Percentiles rank a stretch among this genome's conserved stretches.
Evolutionary conservation across 64 coral and sea anemone genomes (phyloP).

Genomic region (Pachyseris speciosa): DNA sequence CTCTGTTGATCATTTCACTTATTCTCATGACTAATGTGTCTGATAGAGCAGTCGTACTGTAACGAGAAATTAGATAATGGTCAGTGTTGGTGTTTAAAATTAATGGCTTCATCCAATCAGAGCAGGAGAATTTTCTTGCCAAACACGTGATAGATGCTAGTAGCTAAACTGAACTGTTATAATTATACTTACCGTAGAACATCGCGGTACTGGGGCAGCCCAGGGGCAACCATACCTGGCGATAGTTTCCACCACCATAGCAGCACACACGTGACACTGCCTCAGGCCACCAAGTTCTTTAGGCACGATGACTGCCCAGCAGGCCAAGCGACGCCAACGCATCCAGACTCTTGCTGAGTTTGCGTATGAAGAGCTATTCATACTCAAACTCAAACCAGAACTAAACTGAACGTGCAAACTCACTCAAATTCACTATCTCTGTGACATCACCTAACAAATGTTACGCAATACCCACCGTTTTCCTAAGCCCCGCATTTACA

Average conservation of each 20-base stretch:
- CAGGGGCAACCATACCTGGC: constrained; percentile 50
- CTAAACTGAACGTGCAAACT: no score
- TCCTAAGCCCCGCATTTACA: no score
- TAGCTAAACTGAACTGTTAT: not conserved
- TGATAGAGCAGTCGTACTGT: no score
- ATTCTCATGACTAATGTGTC: no score
- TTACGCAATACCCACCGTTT: no score
- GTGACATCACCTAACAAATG: no score
- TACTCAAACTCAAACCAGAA: no score
- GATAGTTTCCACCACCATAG: constrained; percentile 46
- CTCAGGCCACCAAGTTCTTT: constrained; percentile 54
- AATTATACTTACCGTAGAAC: constrained; percentile 25
- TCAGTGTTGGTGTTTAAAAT: no score
- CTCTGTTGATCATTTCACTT: no score
- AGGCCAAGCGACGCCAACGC: constrained; percentile 45
- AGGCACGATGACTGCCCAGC: constrained; percentile 31
- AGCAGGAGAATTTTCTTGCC: not conserved
- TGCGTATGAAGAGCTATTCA: no score
- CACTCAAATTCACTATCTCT: no score
- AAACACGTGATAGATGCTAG: not conserved
- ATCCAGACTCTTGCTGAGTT: constrained; percentile 24
- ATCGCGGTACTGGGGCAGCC: constrained; percentile 51
- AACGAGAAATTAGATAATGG: no score
- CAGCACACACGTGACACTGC: constrained; percentile 35
- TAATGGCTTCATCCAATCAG: not conserved